Base-by-base conservation (phyloP, 1,140 invertebrate species). In the Nylanderia fulva region DNA sequence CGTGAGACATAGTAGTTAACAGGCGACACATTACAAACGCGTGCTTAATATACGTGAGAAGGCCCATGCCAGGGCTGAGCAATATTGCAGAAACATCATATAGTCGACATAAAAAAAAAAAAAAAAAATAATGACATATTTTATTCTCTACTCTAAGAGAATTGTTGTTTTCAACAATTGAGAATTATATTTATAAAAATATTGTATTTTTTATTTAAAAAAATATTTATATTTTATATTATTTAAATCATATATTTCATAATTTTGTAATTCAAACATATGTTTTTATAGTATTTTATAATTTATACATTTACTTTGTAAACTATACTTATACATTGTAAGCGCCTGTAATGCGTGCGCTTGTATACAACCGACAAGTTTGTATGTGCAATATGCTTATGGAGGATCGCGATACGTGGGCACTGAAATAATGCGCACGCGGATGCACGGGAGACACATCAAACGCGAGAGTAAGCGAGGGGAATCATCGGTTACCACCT, bases 341-440 rank as follows among this genome's bases (percentile, higher is more conserved):
- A 45, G n/a, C 56, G 33, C 29, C 3, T 33, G 29, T 18, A 24
- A 36, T 33, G n/a, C 18, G 4, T 24, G 21, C 21, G 5, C 8
- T 33, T 45, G 52, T 82, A 27, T 33, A 27, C 45, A 82, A 45
- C 45, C 58, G 71, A 72, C 27, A 39, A 71, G 63, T 33, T 68
- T 54, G 42, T 18, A 24, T 36, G 24, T 8, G 5, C 27, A 75
- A 64, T 48, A 56, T 24, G 27, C 6, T 9, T 58, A 56, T 13
- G 36, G 39, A 72, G 36, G 27, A 72, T 82, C 77, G 63, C 36
- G 24, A 72, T 58, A 60, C 39, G 77, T 82, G 66, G 76, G 76
- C 42, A 42, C 7, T 33, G 58, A 45, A 15, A 63, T 56, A 15
- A 63, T 56, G 76, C 45, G 21, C 76, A 80, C 45, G 48, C 33